Base-by-base conservation (phyloP, 2,888 invertebrate species). In the Reticulitermes lucifugus region DNA sequence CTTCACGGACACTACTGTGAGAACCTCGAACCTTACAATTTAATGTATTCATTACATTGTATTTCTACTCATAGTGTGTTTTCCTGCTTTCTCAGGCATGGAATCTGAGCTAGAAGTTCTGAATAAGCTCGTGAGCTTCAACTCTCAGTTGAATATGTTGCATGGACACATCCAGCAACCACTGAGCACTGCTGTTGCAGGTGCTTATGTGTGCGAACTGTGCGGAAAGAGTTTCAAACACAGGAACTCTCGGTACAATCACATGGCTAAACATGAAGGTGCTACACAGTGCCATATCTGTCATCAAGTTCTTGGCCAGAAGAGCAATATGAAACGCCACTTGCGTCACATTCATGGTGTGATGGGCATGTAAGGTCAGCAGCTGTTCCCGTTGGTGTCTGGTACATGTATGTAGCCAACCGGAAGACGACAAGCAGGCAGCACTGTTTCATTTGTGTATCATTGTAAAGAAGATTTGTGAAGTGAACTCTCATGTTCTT, bases 161-260 rank as follows among this genome's bases (percentile, higher is more conserved):
- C 77, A 77, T 41, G 51, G 77, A 46, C 46, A 77, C 55, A 70
- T 81, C 81, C 65, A 60, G 22, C 81, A 55, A 59, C 29, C 59
- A 29, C 22, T 79, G 55, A 79, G 14, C 55, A 79, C 43, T 25
- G 21, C 18, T 59, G 25, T 55, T 55, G 55, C 35, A 65, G 41
- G 65, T 43, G 55, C 85, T 14, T 86, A 86, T 77, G 86, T 90
- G 88, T 91, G 91, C 90, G 90, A 90, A 89, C 90, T 91, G 88
- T 92, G 91, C 89, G 91, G 90, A 89, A 91, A 91, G 90, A 90
- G 90, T 85, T 92, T 91, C 90, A 91, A 91, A 89, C 91, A 91
- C 89, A 91, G 91, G 88, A 90, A 91, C 89, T 92, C 91, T 70
- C 83, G 70, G 10, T 79, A 85, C 51, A 85, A 86, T 73, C 87